A percentile compares a stretch with the other conserved stretches of the same genome.
phyloP scores from a whole-genome alignment of 2,113 vertebrate genomes.

The Sceloporus undulatus region DNA sequence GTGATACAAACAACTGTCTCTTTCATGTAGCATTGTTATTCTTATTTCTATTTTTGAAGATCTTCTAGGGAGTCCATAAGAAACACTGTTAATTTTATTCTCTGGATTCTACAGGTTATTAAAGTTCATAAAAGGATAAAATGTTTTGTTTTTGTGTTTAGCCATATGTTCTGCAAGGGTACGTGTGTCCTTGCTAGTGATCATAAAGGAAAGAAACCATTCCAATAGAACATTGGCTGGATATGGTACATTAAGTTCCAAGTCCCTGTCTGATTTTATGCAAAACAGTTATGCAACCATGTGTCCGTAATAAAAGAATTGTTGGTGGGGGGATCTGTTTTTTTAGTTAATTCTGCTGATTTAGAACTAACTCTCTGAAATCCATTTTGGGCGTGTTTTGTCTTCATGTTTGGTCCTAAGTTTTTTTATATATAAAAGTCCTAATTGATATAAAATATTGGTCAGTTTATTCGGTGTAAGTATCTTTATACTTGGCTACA shows the following conservation, averaged over 20 bases:
- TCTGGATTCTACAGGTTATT: slow-evolving; percentile 53
- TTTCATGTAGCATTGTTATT: neutral
- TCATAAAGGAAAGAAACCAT: slow-evolving; percentile 69
- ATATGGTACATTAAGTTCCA: slow-evolving; percentile 67
- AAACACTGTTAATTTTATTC: slow-evolving; percentile 36
- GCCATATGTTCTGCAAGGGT: slow-evolving; percentile 52
- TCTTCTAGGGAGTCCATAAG: neutral
- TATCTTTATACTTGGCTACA: neutral
- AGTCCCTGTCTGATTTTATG: slow-evolving; percentile 70
- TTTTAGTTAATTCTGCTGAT: slow-evolving; percentile 55
- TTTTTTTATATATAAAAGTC: slow-evolving; percentile 33
- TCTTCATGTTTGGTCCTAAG: neutral
- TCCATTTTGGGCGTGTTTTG: slow-evolving; percentile 7
- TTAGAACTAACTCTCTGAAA: slow-evolving; percentile 13
- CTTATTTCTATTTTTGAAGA: neutral
- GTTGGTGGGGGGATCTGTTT: neutral
- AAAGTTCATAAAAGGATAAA: slow-evolving; percentile 58
- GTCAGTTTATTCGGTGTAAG: neutral
- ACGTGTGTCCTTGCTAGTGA: slow-evolving; percentile 73
- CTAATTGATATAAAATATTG: slow-evolving; percentile 37
- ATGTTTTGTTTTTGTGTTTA: slow-evolving; percentile 14
- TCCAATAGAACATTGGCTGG: slow-evolving; percentile 76
- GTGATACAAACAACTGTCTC: neutral
- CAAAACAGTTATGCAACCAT: slow-evolving; percentile 75
- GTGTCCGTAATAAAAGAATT: slow-evolving; percentile 71